Evolutionary conservation across 2,113 vertebrate species (phyloP).

Genomic region (Pelecanoides urinatrix): DNA sequence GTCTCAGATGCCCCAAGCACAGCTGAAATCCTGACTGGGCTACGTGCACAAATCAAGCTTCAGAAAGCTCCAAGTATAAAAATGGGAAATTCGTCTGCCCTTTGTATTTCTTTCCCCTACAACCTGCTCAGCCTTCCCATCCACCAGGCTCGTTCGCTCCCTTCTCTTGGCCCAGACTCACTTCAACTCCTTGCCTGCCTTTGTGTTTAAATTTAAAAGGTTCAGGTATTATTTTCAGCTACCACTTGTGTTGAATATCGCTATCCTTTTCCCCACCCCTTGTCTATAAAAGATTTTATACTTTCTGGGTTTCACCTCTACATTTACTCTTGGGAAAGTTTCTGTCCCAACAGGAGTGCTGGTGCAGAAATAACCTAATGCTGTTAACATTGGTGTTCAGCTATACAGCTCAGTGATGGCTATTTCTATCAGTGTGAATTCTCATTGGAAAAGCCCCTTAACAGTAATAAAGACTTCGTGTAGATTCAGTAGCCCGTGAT

Average conservation of each 20-base stretch:
- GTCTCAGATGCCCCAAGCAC: background rate
- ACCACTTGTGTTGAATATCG: background rate
- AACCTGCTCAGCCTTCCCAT: background rate
- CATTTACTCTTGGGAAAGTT: background rate
- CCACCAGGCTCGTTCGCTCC: background rate
- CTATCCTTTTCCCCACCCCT: background rate
- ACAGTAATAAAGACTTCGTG: background rate
- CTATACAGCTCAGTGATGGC: background rate
- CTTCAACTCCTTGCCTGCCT: background rate
- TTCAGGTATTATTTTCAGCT: background rate
- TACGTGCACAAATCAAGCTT: background rate
- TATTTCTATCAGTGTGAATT: background rate
- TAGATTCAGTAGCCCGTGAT: background rate
- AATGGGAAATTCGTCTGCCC: background rate
- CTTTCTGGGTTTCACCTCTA: background rate
- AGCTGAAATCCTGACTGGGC: background rate
- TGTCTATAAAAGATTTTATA: background rate
- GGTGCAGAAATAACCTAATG: background rate
- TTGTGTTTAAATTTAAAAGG: background rate
- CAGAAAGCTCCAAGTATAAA: background rate
- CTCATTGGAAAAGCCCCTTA: background rate
- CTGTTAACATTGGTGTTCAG: background rate
- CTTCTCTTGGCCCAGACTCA: background rate
- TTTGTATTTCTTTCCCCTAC: background rate
- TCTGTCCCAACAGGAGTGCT: background rate